A percentile compares a stretch with the other conserved stretches of the same genome.
Evolutionary conservation across 2,797 vertebrate species (phyloP).

Genomic region (Hapalemur alaotrensis): DNA sequence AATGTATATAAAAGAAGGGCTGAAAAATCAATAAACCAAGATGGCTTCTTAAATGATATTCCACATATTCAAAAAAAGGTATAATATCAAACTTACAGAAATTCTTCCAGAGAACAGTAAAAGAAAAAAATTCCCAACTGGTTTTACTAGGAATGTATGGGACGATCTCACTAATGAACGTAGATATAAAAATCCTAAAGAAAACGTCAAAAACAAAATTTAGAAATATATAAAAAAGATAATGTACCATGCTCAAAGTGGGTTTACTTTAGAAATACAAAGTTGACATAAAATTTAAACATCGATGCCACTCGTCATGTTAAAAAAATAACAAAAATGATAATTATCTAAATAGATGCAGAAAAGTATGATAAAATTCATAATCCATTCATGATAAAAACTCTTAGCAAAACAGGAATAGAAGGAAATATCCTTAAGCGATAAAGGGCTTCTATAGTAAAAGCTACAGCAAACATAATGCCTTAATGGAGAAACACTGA

Average conservation of each 20-base stretch:
- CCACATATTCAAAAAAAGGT: background rate
- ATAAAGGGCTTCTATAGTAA: background rate
- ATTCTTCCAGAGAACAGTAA: background rate
- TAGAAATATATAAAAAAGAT: background rate
- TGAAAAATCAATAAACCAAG: background rate
- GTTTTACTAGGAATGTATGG: background rate
- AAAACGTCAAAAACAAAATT: background rate
- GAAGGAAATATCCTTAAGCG: background rate
- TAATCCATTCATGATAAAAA: background rate
- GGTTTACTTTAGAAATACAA: constrained; percentile 5
- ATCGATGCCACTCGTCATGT: background rate
- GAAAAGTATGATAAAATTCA: constrained; percentile 5
- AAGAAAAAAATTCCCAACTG: background rate
- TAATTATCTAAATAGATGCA: background rate
- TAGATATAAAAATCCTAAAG: background rate
- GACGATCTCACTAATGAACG: background rate
- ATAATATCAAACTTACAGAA: background rate
- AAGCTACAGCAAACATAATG: background rate
- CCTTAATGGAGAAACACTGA: background rate
- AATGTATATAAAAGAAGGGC: background rate
- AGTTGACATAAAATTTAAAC: background rate
- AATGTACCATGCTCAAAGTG: background rate
- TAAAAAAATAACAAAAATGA: background rate
- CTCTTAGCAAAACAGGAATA: background rate
- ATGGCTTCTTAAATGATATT: background rate